Evolutionary conservation across 2,113 vertebrate genomes (phyloP).

Genomic region (Gymnocephalus cernua): DNA sequence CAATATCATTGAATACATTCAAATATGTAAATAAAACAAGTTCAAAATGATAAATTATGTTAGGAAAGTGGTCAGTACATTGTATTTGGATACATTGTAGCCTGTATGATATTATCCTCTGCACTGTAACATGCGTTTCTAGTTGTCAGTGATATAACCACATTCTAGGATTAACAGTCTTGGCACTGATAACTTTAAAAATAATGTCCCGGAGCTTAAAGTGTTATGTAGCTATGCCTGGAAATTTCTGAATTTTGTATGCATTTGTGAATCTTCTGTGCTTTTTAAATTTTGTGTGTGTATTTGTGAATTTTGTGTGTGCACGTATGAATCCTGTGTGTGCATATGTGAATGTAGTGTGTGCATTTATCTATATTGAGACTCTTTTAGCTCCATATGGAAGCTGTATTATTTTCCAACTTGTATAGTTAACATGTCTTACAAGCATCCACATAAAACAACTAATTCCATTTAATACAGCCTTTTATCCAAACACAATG

Average conservation of each 20-base stretch:
- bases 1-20: not conserved
- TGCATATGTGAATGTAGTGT: too few species aligned
- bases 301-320: too few species aligned
- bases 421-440: conserved; percentile 2
- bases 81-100: not conserved
- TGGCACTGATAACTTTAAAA: not conserved
- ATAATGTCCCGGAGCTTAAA: not conserved
- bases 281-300: too few species aligned
- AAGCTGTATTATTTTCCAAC: conserved; percentile 8
- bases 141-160: not conserved
- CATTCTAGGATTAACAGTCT: not conserved
- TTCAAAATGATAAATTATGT: not conserved
- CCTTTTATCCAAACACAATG: conserved; percentile 1
- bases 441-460: conserved; percentile 17
- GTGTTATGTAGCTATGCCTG: not conserved
- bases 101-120: not conserved
- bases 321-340: too few species aligned
- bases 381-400: too few species aligned
- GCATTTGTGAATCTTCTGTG: too few species aligned
- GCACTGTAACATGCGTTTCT: not conserved
- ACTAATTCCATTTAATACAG: conserved; percentile 2
- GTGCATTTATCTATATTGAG: too few species aligned
- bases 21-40: not conserved
- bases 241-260: too few species aligned
- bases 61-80: not conserved